Percentiles rank a stretch among this genome's conserved stretches.
These are phyloP conservation scores for Allacma fusca DNA, from an alignment of 2,888 invertebrate species.

Conservation along the genomic window DNA sequence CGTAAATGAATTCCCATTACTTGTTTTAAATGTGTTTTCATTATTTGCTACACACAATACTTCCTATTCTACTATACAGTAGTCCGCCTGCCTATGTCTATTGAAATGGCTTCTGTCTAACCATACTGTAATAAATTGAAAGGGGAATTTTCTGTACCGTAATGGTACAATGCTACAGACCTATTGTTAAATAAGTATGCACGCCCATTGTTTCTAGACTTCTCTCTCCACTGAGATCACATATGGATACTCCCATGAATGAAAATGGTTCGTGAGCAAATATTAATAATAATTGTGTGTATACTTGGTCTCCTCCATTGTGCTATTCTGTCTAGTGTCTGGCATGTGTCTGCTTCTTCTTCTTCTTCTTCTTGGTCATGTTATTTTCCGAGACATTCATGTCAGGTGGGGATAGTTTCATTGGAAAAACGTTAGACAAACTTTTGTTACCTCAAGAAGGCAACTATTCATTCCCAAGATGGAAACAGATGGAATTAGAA, in stretches of 20 bases:
- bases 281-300: neutral
- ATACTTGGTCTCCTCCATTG: neutral
- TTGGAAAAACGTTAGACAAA: slow-evolving; percentile 17
- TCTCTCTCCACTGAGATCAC: neutral
- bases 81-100: no score
- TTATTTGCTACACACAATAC: no score
- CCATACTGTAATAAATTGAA: no score
- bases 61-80: no score
- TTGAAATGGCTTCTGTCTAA: no score
- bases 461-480: slow-evolving; percentile 1
- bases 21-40: no score
- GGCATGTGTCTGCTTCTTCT: neutral
- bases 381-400: no score
- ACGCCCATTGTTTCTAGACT: no score
- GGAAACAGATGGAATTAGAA: slow-evolving; percentile 16
- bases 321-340: neutral
- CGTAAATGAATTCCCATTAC: no score
- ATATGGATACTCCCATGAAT: neutral
- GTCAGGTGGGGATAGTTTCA: slow-evolving; percentile 3
- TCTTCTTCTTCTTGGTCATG: neutral
- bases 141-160: no score
- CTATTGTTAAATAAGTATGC: no score
- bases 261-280: neutral
- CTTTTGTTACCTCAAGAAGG: slow-evolving; percentile 14
- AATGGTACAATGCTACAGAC: no score